phyloP scores from a whole-genome alignment of 64 coral and sea anemone species.

The Porites australiensis region DNA sequence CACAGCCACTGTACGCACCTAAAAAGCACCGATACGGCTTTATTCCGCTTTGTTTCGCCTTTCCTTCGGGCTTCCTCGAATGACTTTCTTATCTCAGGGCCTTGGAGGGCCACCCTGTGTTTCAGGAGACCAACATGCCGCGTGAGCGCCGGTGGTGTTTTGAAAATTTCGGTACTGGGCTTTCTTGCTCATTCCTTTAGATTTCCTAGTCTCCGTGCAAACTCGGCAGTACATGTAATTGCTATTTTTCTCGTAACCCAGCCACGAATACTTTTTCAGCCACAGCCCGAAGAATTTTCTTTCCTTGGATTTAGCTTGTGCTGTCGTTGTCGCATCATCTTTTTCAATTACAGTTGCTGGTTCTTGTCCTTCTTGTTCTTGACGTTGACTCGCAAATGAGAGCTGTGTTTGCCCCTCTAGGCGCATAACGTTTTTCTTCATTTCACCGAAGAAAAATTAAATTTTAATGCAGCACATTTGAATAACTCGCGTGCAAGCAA shows the following conservation, averaged over 20 bases:
- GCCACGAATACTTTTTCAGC: constrained; percentile 12
- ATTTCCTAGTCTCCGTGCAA: background rate
- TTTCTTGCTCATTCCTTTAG: background rate
- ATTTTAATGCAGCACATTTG: too few relatives aligned
- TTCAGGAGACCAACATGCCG: too few relatives aligned
- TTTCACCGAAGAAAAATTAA: too few relatives aligned
- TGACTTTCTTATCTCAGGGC: too few relatives aligned
- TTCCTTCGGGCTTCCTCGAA: background rate
- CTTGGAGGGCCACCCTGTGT: background rate
- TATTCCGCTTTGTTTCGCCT: constrained; percentile 1
- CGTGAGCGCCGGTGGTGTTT: too few relatives aligned
- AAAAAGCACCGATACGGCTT: background rate
- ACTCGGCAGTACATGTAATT: background rate
- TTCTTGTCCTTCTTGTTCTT: too few relatives aligned
- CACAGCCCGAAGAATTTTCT: background rate
- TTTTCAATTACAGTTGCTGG: too few relatives aligned
- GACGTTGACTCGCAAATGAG: too few relatives aligned
- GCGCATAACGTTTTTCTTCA: too few relatives aligned
- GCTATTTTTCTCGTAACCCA: constrained; percentile 9
- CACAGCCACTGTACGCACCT: too few relatives aligned
- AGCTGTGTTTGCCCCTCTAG: too few relatives aligned
- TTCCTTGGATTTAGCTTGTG: constrained; percentile 22
- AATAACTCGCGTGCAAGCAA: background rate
- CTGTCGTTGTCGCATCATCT: background rate
- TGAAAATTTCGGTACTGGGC: background rate